These are phyloP conservation scores for Anser brachyrhynchus DNA, from an alignment of 2,113 vertebrate genomes.

Conservation along the genomic window DNA sequence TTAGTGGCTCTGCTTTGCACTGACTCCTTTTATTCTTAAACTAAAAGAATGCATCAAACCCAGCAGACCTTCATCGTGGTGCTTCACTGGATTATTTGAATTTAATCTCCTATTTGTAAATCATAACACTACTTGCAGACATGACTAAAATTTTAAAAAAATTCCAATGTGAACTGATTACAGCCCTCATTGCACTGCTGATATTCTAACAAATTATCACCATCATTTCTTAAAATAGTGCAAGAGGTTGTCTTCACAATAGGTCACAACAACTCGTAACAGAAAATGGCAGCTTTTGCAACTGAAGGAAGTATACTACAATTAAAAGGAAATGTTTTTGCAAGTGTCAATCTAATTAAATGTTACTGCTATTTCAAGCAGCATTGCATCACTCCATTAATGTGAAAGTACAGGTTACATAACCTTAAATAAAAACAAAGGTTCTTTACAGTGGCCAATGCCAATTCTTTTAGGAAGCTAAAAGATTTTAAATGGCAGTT, in stretches of 20 bases:
- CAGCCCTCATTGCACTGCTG: not conserved
- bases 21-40: not conserved
- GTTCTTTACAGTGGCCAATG: accelerated
- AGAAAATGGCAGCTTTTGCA: not conserved
- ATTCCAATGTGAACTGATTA: not conserved
- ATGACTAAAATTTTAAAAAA: not conserved
- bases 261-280: not conserved
- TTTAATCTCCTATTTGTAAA: not conserved
- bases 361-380: not conserved
- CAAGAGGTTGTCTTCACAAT: not conserved
- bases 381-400: not conserved
- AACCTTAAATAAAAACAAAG: not conserved
- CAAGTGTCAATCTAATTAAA: not conserved
- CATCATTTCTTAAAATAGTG: not conserved
- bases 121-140: not conserved
- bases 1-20: accelerated
- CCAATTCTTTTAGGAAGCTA: not conserved
- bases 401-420: not conserved
- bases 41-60: not conserved
- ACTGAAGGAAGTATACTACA: not conserved
- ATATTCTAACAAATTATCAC: not conserved
- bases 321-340: not conserved
- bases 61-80: not conserved
- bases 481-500: not conserved
- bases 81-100: not conserved